phyloP scores from a whole-genome alignment of 2,113 vertebrate genomes.

The Forbesichthys agassizii region DNA sequence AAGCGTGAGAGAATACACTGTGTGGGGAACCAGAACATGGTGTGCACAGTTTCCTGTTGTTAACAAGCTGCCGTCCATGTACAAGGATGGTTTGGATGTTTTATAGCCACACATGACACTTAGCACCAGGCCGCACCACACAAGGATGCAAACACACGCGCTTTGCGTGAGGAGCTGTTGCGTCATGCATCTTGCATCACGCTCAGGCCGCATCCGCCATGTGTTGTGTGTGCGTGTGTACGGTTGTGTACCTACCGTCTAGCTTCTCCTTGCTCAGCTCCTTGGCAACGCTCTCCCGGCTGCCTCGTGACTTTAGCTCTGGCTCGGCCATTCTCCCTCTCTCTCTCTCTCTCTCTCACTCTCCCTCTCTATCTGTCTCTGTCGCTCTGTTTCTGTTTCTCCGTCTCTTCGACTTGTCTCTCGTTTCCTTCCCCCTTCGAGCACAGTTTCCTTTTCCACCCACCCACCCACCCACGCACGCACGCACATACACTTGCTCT shows the following conservation, averaged over 20 bases:
- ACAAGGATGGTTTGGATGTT: neutral
- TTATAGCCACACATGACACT: neutral
- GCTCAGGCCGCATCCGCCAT: conserved; percentile 16
- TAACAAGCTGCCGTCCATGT: neutral
- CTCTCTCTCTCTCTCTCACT: conserved; percentile 20
- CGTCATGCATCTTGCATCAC: conserved; percentile 37
- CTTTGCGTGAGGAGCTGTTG: conserved; percentile 47
- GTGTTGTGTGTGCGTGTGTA: neutral
- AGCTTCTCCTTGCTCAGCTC: conserved; percentile 65
- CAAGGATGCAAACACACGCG: too few species aligned
- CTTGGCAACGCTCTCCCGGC: conserved; percentile 71
- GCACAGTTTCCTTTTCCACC: conserved; percentile 28
- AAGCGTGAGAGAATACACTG: too few species aligned
- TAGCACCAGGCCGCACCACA: too few species aligned
- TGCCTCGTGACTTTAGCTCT: conserved; percentile 73
- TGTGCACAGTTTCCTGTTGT: neutral
- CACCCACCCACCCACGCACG: conserved; percentile 2
- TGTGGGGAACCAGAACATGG: too few species aligned
- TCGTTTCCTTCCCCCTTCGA: conserved; percentile 28
- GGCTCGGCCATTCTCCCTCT: conserved; percentile 66
- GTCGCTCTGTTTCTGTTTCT: neutral
- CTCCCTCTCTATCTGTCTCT: conserved; percentile 20
- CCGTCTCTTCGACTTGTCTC: neutral
- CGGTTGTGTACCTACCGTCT: conserved; percentile 62
- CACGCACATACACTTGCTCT: conserved; percentile 1